phyloP scores from a whole-genome alignment of 2,888 invertebrate species.

The Thecocarcelia acutangulata region DNA sequence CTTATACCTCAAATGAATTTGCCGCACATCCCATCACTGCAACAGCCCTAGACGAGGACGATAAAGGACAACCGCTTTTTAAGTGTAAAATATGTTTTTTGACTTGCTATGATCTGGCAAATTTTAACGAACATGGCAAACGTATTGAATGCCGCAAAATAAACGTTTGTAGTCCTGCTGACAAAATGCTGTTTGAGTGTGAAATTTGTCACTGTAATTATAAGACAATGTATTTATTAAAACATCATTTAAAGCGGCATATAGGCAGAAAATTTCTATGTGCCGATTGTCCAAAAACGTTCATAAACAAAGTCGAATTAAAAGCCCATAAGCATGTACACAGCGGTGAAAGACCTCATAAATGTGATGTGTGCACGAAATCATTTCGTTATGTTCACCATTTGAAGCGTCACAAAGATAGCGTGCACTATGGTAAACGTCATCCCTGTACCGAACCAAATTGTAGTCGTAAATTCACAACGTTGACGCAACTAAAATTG shows the following conservation, averaged over 20 bases:
- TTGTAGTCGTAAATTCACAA: conserved; percentile 72
- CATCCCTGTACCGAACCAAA: conserved; percentile 69
- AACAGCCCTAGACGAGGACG: conserved; percentile 18
- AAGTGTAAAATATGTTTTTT: conserved; percentile 54
- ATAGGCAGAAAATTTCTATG: conserved; percentile 70
- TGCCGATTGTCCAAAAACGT: conserved; percentile 72
- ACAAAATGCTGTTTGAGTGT: conserved; percentile 71
- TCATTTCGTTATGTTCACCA: conserved; percentile 75
- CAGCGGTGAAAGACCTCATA: conserved; percentile 67
- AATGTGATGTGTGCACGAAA: conserved; percentile 74
- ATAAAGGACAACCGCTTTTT: conserved; percentile 30
- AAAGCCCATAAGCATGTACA: conserved; percentile 69
- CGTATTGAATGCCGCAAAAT: conserved; percentile 35
- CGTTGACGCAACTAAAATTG: conserved; percentile 70
- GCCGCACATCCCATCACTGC: background rate
- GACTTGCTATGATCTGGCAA: conserved; percentile 37
- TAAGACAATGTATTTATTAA: conserved; percentile 73
- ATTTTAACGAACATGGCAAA: conserved; percentile 50
- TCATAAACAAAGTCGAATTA: conserved; percentile 69
- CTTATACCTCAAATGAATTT: background rate
- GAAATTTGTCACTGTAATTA: conserved; percentile 74
- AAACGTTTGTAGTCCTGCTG: background rate
- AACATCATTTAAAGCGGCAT: conserved; percentile 76
- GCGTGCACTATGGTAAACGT: conserved; percentile 71
- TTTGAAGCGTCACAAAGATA: conserved; percentile 75